Base-by-base conservation (phyloP, 2,888 invertebrate species). In the Rhopalosiphum nymphaeae region DNA sequence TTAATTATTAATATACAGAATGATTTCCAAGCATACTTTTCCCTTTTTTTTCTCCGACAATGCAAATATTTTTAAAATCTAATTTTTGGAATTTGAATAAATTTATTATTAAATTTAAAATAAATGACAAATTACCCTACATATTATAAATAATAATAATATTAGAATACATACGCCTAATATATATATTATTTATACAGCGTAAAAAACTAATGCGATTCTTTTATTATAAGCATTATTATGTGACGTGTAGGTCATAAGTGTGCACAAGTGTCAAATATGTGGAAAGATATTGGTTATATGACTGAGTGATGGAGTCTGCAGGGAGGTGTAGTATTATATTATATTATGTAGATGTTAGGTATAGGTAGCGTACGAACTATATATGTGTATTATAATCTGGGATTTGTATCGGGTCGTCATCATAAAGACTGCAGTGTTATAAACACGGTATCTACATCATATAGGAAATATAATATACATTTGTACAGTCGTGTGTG, bases 361-460 rank as follows among this genome's bases (percentile, higher is more conserved):
- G 53, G 53, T 53, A 53, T 21, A 53, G 21, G 53, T 46, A 46
- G 44, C 7, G 44, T 53, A 53, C 21, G 53, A 53, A 53, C 5
- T 29, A 57, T 67, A n/a, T 67, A 29, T 61, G 3, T 67, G 16
- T n/a, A n/a, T n/a, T 61, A 53, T 53, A 85, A 91, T 91, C 85
- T 56, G 44, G 85, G 91, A 91, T 91, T 91, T 91, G 56, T 85
- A 91, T 85, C 84, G 44, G 56, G 4, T 16, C 78, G 49, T 78
- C 26, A 53, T 42, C 56, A 56, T 29, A 42, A 25, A 25, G 42
- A 44, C 85, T 44, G 29, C 26, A 85, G 44, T 85, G 29, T 42
- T 49, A 86, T 44, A 44, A 89, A 61, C 13, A 46, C 61, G 5
- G 61, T n/a, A 88, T 53, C 16, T n/a, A 53, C 53, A 88, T n/a